phyloP scores from a whole-genome alignment of 2,888 invertebrate genomes.

The Melinopterus prodromus region DNA sequence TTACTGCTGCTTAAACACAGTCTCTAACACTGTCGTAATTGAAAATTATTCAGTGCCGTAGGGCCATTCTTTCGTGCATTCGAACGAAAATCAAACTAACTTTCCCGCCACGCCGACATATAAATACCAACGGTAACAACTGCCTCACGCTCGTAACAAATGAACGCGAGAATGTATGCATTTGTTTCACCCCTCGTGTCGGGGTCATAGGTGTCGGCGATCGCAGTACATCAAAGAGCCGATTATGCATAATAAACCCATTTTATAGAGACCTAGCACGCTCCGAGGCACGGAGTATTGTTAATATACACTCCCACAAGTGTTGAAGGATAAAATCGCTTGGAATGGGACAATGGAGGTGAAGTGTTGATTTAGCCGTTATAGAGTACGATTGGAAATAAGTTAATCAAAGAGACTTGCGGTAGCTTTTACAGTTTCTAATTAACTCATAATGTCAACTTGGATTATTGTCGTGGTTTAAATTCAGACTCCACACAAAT shows the following conservation, averaged over 20 bases:
- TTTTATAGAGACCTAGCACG: constrained; percentile 35
- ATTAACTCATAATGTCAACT: no score
- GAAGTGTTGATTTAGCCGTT: not conserved
- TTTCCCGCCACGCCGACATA: not conserved
- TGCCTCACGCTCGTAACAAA: not conserved
- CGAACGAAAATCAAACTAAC: not conserved
- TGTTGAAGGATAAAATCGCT: constrained; percentile 11
- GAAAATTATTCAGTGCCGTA: no score
- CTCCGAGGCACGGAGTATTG: constrained; percentile 34
- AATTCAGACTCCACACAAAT: no score
- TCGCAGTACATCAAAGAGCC: constrained; percentile 38
- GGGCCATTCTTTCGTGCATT: not conserved
- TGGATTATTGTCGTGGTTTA: no score
- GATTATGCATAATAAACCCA: constrained; percentile 39
- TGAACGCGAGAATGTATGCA: constrained; percentile 14
- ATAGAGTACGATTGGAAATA: no score
- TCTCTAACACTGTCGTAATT: no score
- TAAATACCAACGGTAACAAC: not conserved
- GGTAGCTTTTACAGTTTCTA: no score
- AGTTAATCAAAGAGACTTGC: no score
- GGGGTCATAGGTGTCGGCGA: constrained; percentile 34
- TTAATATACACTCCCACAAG: constrained; percentile 38
- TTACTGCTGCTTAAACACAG: no score
- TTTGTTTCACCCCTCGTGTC: constrained; percentile 32
- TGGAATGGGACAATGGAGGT: not conserved